Conservation (phyloP, 2,888 invertebrate genomes). For the Leucophenga maculata region DNA sequence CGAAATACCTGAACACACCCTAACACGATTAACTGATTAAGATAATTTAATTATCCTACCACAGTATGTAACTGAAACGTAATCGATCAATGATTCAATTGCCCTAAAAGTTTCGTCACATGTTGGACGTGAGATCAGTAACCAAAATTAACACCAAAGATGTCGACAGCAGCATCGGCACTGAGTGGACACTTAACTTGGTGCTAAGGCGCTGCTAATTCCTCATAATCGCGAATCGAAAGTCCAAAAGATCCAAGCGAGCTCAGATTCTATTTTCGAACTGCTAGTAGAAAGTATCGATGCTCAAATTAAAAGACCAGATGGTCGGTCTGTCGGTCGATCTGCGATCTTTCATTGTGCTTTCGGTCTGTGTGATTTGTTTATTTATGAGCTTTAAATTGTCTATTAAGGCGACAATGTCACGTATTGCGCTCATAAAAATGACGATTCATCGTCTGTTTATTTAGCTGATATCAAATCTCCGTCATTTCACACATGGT, state of each 20-base stretch:
- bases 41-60: not conserved
- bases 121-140: not conserved
- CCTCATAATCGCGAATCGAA: slow-evolving; percentile 46
- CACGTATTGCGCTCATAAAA: slow-evolving; percentile 52
- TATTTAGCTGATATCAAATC: slow-evolving; percentile 17
- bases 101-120: no score
- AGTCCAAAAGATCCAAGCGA: not conserved
- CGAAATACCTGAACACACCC: no score
- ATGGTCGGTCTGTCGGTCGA: slow-evolving; percentile 49
- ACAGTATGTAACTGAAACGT: no score
- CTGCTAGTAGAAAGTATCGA: no score
- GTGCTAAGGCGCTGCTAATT: slow-evolving; percentile 40
- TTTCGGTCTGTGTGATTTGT: slow-evolving; percentile 48
- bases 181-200: not conserved
- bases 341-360: slow-evolving; percentile 10
- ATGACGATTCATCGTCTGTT: slow-evolving; percentile 27
- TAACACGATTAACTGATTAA: no score
- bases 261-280: no score
- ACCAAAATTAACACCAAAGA: not conserved
- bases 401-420: slow-evolving; percentile 64
- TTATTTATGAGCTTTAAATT: slow-evolving; percentile 66
- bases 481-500: no score
- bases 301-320: slow-evolving; percentile 37
- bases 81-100: no score
- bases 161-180: not conserved